phyloP scores from a whole-genome alignment of 1,140 invertebrate genomes.

The Myzus persicae region DNA sequence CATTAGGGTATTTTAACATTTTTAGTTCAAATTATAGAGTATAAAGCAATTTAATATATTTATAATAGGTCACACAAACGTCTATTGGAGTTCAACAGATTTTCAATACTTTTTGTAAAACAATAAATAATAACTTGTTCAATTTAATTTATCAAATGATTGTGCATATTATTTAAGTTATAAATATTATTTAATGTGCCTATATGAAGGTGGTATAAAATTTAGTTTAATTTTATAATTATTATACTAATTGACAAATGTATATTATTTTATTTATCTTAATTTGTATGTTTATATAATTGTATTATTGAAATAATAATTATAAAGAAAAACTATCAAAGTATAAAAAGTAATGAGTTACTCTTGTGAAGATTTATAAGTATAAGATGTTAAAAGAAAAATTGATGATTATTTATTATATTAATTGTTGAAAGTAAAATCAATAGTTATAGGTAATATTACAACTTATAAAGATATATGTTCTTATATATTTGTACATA shows the following conservation, averaged over 20 bases:
- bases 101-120: not conserved
- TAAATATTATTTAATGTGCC: no score
- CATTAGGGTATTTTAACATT: not conserved
- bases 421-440: not conserved
- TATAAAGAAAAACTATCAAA: not conserved
- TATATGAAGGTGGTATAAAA: not conserved
- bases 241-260: not conserved
- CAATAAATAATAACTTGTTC: not conserved
- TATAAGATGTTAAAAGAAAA: not conserved
- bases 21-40: not conserved
- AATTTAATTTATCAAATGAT: not conserved
- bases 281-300: not conserved
- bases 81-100: not conserved
- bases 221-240: not conserved
- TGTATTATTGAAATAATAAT: not conserved
- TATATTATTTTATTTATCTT: not conserved
- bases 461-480: not conserved
- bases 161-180: not conserved
- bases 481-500: not conserved
- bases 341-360: not conserved
- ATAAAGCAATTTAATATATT: not conserved
- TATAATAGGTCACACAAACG: not conserved
- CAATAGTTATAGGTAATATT: not conserved
- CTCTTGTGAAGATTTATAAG: not conserved
- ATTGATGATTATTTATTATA: not conserved